Base-by-base conservation (phyloP, 1,140 invertebrate species). In the Eupeodes corollae region DNA sequence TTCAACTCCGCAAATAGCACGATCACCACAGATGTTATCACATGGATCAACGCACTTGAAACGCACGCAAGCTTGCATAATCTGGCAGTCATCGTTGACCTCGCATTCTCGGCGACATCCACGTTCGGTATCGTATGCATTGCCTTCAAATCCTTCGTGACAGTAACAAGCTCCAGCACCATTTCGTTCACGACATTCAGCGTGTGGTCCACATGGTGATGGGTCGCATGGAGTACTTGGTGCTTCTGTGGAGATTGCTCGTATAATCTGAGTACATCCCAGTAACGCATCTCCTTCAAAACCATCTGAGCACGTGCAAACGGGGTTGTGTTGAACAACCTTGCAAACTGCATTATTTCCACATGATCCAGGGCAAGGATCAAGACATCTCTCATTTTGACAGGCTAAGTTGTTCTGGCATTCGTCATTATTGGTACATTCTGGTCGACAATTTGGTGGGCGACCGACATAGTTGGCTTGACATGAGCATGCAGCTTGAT, bases 81-180 rank as follows among this genome's bases (percentile, higher is more conserved):
- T 63, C 1, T 75, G 61, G 59, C 88, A 92, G 44, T 92, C 86
- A 37, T 75, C 75, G 57, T 82, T 86, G 33, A 59, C 67, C 69
- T 87, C 83, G 60, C 86, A 88, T 63, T 88, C 84, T 43, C 80
- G 72, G n/a, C 78, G 75, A 56, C 84, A 87, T 33, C 84, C 85
- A 46, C 69, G 67, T 15, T 68, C 56, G 5, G 47, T 54, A 48
- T 70, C 73, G 35, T 77, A 86, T 3, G 85, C 78, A 73, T 88
- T 81, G 32, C 86, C 82, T 56, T 82, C 78, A 53, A 78, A 79
- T 19, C 78, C 79, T 31, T 75, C 68, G 6, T 77, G 79, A 56
- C 86, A 89, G 46, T 76, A 80, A 58, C 81, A 84, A 14, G 79
- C 76, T 2, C 78, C 79, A 10, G 76, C 77, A 19, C 72, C 73